A percentile compares a stretch with the other conserved stretches of the same genome.
Conservation (phyloP, 2,113 vertebrate genomes). For the Glaucomys volans region DNA sequence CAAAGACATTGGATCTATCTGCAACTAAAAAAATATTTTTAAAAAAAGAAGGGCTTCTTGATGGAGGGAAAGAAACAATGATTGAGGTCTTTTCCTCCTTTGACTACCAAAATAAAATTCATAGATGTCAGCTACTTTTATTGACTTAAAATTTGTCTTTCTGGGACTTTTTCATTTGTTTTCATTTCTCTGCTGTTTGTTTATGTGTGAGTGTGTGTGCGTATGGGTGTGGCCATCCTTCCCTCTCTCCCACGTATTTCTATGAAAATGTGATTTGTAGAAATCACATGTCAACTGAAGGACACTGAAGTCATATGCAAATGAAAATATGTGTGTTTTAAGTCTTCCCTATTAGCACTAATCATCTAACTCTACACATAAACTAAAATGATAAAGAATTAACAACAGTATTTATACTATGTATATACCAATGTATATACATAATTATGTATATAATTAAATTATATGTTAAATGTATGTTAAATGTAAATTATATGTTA, state of each 20-base stretch:
- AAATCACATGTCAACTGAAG: neutral
- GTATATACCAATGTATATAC: neutral
- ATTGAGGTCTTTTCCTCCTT: neutral
- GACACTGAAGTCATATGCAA: neutral
- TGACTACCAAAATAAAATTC: slow-evolving; percentile 5
- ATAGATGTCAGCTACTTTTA: neutral
- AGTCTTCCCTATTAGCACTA: neutral
- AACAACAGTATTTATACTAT: neutral
- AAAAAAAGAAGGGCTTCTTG: neutral
- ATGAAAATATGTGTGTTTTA: neutral
- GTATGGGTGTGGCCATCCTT: neutral
- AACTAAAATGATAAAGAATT: slow-evolving; percentile 26
- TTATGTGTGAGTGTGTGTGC: neutral
- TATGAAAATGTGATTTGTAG: neutral
- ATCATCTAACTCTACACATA: neutral
- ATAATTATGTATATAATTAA: too few species aligned
- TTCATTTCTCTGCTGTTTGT: neutral
- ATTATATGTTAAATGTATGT: too few species aligned
- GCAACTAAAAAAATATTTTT: too few species aligned
- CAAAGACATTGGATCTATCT: too few species aligned
- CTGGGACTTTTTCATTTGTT: neutral
- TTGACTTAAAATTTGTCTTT: slow-evolving; percentile 26
- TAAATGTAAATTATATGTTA: too few species aligned
- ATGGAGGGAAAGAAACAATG: neutral
- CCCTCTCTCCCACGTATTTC: neutral